Base-by-base conservation (phyloP, 2,113 vertebrate species). In the Xenus cinereus region DNA sequence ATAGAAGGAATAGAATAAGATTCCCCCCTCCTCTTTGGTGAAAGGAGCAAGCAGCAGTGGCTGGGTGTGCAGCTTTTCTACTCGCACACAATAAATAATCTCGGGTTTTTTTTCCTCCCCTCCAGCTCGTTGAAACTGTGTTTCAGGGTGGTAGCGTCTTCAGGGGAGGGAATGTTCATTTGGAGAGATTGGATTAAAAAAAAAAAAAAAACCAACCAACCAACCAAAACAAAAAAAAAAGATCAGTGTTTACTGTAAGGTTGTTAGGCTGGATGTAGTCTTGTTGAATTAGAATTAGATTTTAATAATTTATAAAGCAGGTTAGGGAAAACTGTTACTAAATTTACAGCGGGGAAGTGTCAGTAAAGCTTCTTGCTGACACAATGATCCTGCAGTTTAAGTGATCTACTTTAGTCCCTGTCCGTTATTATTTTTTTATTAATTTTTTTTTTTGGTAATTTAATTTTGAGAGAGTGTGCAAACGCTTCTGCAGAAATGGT, bases 251-350 rank as follows among this genome's bases (percentile, higher is more conserved):
- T 97, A 96, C 90, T 88, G 92, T 94, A 90, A 83, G 72, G 93
- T 93, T 93, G 96, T 95, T 92, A 96, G 84, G 78, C 71, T 95
- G 84, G 91, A 93, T 92, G 84, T 83, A 93, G 94, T 83, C 74
- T 95, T 95, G 95, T 87, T 94, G 90, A 94, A 92, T 98, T 97
- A 95, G 95, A 97, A 93, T 97, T 89, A 95, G 96, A 76, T 80
- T 85, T 97, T 93, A 98, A 93, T 97, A 97, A 97, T 98, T 97
- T 96, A 95, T 97, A 94, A 93, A 83, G 57, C 86, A 94, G 91
- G 95, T 93, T 95, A 93, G 94, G 90, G 88, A 97, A 96, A 96
- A 94, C 91, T 81, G 90, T 87, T 95, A 89, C 93, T 98, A 97
- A 98, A 98, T 98, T 97, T 97, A 95, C 88, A 95, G 62, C 51